A percentile compares a stretch with the other conserved stretches of the same genome.
phyloP scores from a whole-genome alignment of 2,797 vertebrate genomes.

The Spea hammondii region DNA sequence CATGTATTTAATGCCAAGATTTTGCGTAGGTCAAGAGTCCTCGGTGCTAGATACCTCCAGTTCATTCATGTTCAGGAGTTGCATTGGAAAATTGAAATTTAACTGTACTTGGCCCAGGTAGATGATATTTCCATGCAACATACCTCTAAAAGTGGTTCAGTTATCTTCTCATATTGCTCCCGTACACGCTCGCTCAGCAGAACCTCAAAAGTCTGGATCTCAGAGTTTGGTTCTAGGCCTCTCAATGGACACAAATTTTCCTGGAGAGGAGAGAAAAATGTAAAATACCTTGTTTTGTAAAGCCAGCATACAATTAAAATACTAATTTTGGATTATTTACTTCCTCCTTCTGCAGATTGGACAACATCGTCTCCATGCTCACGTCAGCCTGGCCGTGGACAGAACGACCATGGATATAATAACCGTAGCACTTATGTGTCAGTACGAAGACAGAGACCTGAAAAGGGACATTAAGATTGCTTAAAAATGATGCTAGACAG shows the following conservation, averaged over 20 bases:
- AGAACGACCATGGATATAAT: conserved; percentile 59
- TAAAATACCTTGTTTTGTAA: neutral
- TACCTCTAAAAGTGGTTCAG: conserved; percentile 53
- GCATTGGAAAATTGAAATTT: neutral
- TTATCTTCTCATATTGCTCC: conserved; percentile 55
- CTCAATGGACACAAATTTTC: conserved; percentile 59
- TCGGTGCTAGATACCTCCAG: no score
- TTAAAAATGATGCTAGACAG: no score
- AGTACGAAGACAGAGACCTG: conserved; percentile 60
- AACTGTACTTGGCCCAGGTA: no score
- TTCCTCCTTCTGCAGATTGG: conserved; percentile 58
- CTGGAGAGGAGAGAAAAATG: conserved; percentile 33
- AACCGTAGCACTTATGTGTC: conserved; percentile 57
- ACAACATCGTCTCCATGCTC: conserved; percentile 52
- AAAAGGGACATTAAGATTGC: neutral
- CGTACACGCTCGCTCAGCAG: conserved; percentile 53
- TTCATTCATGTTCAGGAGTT: no score
- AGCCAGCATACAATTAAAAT: neutral
- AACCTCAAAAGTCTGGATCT: conserved; percentile 58
- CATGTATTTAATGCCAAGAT: no score
- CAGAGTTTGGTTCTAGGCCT: conserved; percentile 56
- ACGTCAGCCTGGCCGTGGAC: conserved; percentile 59
- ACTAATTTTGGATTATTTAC: conserved; percentile 26
- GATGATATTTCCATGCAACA: no score
- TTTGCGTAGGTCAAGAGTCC: no score